phyloP scores from a whole-genome alignment of 2,797 vertebrate genomes.

The Leptodactylus fallax region DNA sequence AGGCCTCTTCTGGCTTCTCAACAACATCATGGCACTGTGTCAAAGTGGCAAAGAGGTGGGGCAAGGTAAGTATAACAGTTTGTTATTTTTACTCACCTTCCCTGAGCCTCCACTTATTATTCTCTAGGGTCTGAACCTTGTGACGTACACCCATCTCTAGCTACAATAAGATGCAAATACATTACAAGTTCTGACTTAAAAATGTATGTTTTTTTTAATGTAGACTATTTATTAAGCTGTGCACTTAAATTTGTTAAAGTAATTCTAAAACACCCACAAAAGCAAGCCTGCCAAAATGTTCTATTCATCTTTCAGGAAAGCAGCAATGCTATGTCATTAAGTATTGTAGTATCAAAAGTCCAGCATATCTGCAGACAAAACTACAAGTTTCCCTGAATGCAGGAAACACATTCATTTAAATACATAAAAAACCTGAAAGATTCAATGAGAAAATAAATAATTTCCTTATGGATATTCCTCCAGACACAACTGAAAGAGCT shows the following conservation, averaged over 20 bases:
- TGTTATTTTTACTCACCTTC: no score
- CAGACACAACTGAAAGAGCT: not conserved
- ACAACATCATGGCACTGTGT: no score
- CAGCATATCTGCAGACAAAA: not conserved
- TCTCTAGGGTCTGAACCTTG: no score
- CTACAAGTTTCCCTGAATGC: not conserved
- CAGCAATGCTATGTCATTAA: not conserved
- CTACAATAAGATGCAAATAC: no score
- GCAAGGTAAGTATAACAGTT: no score
- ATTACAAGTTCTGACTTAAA: no score
- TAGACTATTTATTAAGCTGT: no score
- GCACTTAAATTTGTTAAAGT: not conserved
- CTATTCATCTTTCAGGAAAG: not conserved
- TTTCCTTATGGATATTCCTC: conserved; percentile 10
- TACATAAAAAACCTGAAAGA: not conserved
- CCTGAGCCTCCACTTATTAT: no score
- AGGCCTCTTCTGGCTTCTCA: no score
- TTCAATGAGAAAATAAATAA: conserved; percentile 4
- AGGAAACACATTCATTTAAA: conserved; percentile 11
- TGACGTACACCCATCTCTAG: no score
- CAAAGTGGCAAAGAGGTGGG: no score
- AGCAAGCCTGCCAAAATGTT: not conserved
- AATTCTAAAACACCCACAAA: not conserved
- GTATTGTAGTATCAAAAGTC: not conserved
- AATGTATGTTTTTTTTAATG: no score